Base-by-base conservation (phyloP, 2,113 vertebrate genomes). In the Reinhardtius hippoglossoides region DNA sequence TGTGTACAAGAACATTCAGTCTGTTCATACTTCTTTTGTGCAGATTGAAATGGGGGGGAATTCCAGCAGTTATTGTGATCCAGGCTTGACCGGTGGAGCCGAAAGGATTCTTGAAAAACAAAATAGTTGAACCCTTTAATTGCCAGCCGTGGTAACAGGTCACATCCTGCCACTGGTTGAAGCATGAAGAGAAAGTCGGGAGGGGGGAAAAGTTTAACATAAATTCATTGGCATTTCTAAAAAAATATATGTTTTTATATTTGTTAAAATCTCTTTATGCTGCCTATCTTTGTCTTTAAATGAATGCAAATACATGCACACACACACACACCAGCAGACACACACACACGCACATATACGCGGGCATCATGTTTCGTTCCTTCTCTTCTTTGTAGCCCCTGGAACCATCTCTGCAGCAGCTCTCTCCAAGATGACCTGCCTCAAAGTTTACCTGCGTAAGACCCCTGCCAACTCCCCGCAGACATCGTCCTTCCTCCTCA, bases 401-500 rank as follows among this genome's bases (percentile, higher is more conserved):
- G 74, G 48, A 59, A 59, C 48, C 27, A 37, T 52, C 69, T 64
- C 72, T 27, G 15, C 77, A 46, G 50, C 26, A 60, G 68, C 50
- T 26, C 13, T 26, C 8, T 69, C 52, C 23, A 65, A 35, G 63
- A 92, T 91, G 91, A 83, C 82, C 74, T 78, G 82, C 57, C 57
- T 85, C 59, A 77, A 76, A 81, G 91, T 81, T 57, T 64, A 71
- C 83, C 66, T 87, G 57, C 87, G 82, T 60, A 82, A 80, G 12
- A 55, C 78, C 0, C 20, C 74, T 4, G 20, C 57, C 56, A 70
- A 9, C 63, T 71, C 71, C 16, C 31, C 78, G 0, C 78, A 85
- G 55, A 46, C 76, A 3, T 55, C 88, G 0, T 87, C 92, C 55
- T 87, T 93, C 73, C 70, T 89, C 40, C 76, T 92, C 59, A 85